Evolutionary conservation across 2,888 invertebrate genomes (phyloP).

Genomic region (Cosmia trapezina): DNA sequence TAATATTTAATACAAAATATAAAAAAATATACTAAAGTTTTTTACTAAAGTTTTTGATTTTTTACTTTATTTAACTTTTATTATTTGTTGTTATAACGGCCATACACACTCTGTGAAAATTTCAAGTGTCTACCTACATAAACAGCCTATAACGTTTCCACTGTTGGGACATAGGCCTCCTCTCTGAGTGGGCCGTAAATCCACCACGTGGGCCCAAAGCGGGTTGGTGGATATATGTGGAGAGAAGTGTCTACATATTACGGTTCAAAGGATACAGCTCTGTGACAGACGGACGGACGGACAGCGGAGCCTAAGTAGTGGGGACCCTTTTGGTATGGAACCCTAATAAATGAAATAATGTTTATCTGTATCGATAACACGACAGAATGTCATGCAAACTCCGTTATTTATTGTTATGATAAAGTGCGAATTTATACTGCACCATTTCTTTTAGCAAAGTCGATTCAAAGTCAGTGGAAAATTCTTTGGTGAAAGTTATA

Average conservation of each 20-base stretch:
- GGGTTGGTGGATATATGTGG: too few relatives aligned
- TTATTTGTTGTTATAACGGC: too few relatives aligned
- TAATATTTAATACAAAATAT: too few relatives aligned
- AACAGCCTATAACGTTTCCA: too few relatives aligned
- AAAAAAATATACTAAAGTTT: too few relatives aligned
- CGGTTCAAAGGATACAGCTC: background rate
- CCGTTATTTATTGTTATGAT: constrained; percentile 38
- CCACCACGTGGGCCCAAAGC: too few relatives aligned
- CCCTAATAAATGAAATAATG: constrained; percentile 28
- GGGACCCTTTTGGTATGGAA: background rate
- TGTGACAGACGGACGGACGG: background rate
- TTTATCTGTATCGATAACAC: constrained; percentile 26
- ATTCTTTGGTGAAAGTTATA: constrained; percentile 13
- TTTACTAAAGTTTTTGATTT: too few relatives aligned
- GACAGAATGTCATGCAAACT: constrained; percentile 29
- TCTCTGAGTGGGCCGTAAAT: too few relatives aligned
- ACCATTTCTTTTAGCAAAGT: constrained; percentile 32
- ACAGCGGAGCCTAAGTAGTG: background rate
- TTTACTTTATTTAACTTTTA: too few relatives aligned
- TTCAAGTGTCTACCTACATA: background rate
- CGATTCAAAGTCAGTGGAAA: constrained; percentile 30
- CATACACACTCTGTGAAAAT: too few relatives aligned
- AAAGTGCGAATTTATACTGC: constrained; percentile 26
- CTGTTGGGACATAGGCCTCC: too few relatives aligned
- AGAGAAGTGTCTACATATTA: background rate